Base-by-base conservation (phyloP, 2,797 vertebrate species). In the Pseudochirops corinnae region DNA sequence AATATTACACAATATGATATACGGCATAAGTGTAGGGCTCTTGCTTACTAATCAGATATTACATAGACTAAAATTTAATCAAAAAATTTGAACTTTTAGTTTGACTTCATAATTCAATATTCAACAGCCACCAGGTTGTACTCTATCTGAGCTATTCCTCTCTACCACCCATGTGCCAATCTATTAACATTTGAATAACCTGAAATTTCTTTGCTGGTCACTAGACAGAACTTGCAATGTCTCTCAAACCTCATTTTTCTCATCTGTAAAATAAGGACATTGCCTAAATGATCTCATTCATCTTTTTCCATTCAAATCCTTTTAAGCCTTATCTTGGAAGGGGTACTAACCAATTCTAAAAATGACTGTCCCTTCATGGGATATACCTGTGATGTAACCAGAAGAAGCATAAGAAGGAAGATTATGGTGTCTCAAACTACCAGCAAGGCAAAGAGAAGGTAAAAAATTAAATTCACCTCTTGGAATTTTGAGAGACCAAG, bases 351-450 rank as follows among this genome's bases (percentile, higher is more conserved):
- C 5, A 62, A 2, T 67, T 94, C 56, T 92, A 56, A 94, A 93
- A 90, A 96, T 55, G 55, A 57, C 33, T 31, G 90, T 96, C 28
- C 52, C 53, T 33, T 62, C n/a, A 95, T 91, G 90, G 4, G n/a
- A 74, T 92, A 93, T 95, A 74, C 24, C 39, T 1, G 1, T 28
- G 5, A 6, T 67, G 26, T 93, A 96, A 57, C 31, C 24, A 5
- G 5, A 94, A 67, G 93, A 95, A 93, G 14, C 28, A 97, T 82
- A 94, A 93, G 3, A 18, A 55, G 16, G 0, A 58, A 96, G 92
- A 24, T 82, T 6, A 12, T 16, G 21, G 74, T 24, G 74, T 94
- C 55, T 96, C 92, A 95, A 97, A 29, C 0, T 28, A 58, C 24
- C 3, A 92, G 58, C 91, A 87, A 93, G 56, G n/a, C 57, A 92